Conservation (phyloP, 2,888 invertebrate genomes). For the Rotaria macrura region DNA sequence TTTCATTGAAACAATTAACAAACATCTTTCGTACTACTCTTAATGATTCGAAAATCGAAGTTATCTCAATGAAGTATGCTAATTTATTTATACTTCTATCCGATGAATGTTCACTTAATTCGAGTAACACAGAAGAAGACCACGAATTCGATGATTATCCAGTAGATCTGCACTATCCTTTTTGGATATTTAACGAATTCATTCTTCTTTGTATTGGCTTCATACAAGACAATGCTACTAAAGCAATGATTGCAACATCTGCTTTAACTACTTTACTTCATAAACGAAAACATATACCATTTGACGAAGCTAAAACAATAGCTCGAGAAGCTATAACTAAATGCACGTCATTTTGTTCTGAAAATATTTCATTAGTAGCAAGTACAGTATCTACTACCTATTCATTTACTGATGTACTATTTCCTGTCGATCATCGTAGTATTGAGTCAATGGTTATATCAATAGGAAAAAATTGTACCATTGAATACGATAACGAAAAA, state of each 20-base stretch:
- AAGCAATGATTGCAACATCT: neutral
- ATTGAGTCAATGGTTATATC: neutral
- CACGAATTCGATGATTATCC: neutral
- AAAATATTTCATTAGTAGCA: neutral
- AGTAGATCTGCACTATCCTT: neutral
- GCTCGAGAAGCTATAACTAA: neutral
- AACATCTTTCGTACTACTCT: neutral
- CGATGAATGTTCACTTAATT: neutral
- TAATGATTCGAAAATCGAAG: neutral
- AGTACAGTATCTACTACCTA: neutral
- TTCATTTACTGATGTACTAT: neutral
- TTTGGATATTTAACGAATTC: neutral
- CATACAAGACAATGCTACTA: neutral
- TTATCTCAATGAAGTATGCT: slow-evolving; percentile 14
- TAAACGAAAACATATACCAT: neutral
- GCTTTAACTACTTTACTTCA: neutral
- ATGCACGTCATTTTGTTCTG: neutral
- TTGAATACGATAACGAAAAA: neutral
- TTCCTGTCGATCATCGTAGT: neutral
- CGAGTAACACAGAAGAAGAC: neutral
- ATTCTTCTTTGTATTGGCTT: neutral
- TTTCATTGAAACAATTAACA: neutral
- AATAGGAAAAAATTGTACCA: neutral
- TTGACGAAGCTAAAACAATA: neutral
- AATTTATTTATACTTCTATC: neutral